Evolutionary conservation across 2,113 vertebrate species (phyloP).

Genomic region (Parus major): DNA sequence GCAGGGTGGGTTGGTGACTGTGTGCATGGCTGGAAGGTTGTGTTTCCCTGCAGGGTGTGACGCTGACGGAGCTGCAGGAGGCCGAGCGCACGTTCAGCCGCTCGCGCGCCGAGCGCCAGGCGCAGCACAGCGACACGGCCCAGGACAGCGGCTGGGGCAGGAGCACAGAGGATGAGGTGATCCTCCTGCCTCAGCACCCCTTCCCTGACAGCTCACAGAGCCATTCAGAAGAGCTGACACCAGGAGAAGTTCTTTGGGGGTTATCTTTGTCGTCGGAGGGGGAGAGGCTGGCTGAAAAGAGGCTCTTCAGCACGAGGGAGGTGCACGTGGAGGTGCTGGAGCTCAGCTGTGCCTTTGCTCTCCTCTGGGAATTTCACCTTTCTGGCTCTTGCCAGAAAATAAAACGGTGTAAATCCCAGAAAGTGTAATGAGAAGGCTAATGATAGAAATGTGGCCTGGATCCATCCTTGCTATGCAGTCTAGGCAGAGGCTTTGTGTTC

Average conservation of each 20-base stretch:
- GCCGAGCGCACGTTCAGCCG: conserved; percentile 83
- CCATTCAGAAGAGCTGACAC: neutral
- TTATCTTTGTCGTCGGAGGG: neutral
- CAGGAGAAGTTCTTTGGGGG: neutral
- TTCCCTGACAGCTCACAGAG: neutral
- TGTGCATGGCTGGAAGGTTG: rapidly evolving
- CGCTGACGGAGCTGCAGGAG: conserved; percentile 89
- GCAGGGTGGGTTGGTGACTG: rapidly evolving
- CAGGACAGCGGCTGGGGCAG: conserved; percentile 47
- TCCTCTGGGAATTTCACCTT: neutral
- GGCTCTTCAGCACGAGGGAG: neutral
- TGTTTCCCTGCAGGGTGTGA: conserved; percentile 81
- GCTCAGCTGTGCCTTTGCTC: neutral
- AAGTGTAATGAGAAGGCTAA: neutral
- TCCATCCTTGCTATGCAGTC: neutral
- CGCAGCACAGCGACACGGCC: conserved; percentile 30
- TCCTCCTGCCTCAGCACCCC: neutral
- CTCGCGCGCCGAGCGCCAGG: conserved; percentile 73
- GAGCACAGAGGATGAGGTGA: conserved; percentile 77
- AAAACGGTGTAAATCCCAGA: neutral
- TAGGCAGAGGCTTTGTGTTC: neutral
- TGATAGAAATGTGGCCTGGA: neutral
- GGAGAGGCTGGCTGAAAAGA: neutral
- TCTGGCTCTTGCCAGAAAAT: neutral
- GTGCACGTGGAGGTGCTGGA: neutral